Base-by-base conservation (phyloP, 2,888 invertebrate species). In the Platycheirus albimanus region DNA sequence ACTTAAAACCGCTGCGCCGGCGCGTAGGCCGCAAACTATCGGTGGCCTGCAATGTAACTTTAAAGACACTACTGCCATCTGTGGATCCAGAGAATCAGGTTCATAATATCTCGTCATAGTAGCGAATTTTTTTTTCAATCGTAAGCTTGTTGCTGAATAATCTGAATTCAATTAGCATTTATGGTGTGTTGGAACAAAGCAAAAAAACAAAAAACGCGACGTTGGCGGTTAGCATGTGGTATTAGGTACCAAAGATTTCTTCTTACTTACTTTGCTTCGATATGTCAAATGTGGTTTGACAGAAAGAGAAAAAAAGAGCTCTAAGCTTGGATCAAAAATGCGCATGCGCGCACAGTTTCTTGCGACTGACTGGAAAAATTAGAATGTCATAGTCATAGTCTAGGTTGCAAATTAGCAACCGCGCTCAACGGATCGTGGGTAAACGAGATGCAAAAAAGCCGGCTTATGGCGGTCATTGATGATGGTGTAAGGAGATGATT, bases 121-220 rank as follows among this genome's bases (percentile, higher is more conserved):
- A 64, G 56, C 49, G 43, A 38, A n/a, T 43, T 10, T 54, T 38
- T 49, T 51, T 36, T 38, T 2, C 17, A 43, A 20, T 36, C n/a
- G n/a, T 13, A 13, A 13, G 4, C 38, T 28, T 41, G 11, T 51
- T 70, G 13, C 45, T 58, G 61, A 72, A 78, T 67, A 72, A 67
- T 66, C 66, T 58, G 66, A 81, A 66, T 76, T 70, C 58, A 63
- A 81, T 81, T 81, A 81, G 71, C 77, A 77, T 72, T 71, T 52
- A 45, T 61, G 24, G 58, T 58, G 38, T 43, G 15, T 10, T 11
- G 51, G 30, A 24, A 41, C 36, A 49, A 67, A 20, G 54, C n/a
- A n/a, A n/a, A n/a, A n/a, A n/a, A n/a, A n/a, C 19, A 51, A n/a
- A 51, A 41, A 15, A 30, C n/a, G 24, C 20, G 28, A 71, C 61